phyloP scores from a whole-genome alignment of 2,113 vertebrate species.

The Thunnus maccoyii region DNA sequence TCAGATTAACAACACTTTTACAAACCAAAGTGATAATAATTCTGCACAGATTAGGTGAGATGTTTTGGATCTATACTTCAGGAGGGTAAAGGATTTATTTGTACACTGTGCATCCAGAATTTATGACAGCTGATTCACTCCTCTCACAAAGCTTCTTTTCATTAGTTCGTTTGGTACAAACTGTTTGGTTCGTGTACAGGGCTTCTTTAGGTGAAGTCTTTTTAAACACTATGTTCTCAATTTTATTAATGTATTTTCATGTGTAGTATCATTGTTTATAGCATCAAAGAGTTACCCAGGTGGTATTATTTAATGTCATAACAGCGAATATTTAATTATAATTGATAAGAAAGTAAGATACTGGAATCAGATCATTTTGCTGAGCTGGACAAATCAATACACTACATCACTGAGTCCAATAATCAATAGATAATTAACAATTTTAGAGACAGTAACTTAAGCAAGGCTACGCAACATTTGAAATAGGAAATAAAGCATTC shows the following conservation, averaged over 20 bases:
- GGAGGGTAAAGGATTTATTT: neutral
- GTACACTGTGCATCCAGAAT: neutral
- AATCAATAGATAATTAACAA: no score
- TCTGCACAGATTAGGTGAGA: neutral
- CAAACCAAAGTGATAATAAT: neutral
- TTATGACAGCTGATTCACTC: neutral
- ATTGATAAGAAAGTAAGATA: no score
- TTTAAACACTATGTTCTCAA: neutral
- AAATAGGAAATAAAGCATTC: no score
- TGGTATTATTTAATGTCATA: slow-evolving; percentile 11
- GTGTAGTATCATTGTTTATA: slow-evolving; percentile 2
- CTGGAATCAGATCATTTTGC: no score
- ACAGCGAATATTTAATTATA: slow-evolving; percentile 11
- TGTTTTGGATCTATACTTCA: neutral
- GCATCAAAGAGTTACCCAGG: neutral
- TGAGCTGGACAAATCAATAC: no score
- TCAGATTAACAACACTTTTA: neutral
- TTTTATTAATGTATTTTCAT: slow-evolving; percentile 3
- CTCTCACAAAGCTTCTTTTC: neutral
- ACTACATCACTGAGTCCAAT: no score
- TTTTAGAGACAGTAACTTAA: no score
- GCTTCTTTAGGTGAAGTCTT: neutral
- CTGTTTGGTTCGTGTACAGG: neutral
- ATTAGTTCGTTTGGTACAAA: neutral
- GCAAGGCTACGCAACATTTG: no score